Conservation (phyloP, 2,888 invertebrate genomes). For the Aplocera efformata region DNA sequence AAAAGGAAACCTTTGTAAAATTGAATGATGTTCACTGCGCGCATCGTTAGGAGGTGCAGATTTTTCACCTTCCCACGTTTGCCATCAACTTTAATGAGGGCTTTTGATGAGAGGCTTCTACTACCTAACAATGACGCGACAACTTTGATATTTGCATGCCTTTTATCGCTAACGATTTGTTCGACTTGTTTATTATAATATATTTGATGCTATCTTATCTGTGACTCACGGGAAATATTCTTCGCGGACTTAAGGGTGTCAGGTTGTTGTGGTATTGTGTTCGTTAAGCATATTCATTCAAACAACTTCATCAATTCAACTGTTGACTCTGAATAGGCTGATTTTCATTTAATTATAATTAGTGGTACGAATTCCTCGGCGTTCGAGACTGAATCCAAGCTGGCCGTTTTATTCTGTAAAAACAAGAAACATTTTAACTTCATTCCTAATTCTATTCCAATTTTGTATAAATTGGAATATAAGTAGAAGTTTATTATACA, state of each 20-base stretch:
- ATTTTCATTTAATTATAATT: no score
- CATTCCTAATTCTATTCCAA: no score
- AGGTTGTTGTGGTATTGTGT: conserved; percentile 1
- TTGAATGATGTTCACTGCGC: conserved; percentile 3
- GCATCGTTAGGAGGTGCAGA: background rate
- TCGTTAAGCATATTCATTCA: conserved; percentile 2
- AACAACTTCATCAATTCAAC: no score
- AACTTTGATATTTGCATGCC: conserved; percentile 25
- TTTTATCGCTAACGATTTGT: conserved; percentile 40
- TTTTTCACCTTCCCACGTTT: background rate
- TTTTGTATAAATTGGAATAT: no score
- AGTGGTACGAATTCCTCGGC: no score
- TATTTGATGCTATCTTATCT: conserved; percentile 23
- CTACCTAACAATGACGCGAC: background rate
- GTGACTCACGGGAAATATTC: conserved; percentile 11
- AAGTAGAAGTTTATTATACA: conserved; percentile 33
- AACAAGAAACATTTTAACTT: no score
- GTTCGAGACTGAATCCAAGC: no score
- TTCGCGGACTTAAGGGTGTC: conserved; percentile 10
- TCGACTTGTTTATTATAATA: conserved; percentile 34
- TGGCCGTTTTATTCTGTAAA: no score
- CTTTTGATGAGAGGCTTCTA: conserved; percentile 1
- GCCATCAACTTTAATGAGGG: conserved; percentile 3
- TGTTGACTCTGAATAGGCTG: no score
- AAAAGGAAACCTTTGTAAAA: conserved; percentile 15